These are phyloP conservation scores for Pipistrellus pygmaeus DNA, from an alignment of 2,797 vertebrate genomes.

Conservation along the genomic window DNA sequence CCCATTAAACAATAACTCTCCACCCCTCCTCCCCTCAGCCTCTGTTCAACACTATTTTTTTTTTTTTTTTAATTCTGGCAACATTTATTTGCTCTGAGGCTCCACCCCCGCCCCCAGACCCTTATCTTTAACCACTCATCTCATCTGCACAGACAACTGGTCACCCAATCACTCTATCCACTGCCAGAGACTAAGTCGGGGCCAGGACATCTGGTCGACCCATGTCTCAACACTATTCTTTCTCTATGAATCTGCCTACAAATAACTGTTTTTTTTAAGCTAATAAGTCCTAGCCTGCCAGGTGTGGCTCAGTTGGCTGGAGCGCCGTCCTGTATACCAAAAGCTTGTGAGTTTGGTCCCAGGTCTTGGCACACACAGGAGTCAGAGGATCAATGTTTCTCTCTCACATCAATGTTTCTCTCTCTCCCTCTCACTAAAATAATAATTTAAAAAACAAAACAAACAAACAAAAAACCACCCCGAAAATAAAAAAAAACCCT, in stretches of 20 bases:
- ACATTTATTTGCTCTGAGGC: no score
- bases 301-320: background rate
- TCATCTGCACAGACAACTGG: no score
- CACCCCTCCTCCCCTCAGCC: accelerated
- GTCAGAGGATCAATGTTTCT: background rate
- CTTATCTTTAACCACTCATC: no score
- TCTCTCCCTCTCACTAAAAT: background rate
- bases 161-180: no score
- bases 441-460: background rate
- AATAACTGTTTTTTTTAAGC: background rate
- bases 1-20: background rate
- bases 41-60: background rate
- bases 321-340: background rate
- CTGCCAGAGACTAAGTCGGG: no score
- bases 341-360: background rate
- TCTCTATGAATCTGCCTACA: background rate
- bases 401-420: background rate
- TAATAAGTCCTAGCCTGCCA: background rate
- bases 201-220: no score
- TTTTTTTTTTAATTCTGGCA: no score
- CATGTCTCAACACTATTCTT: no score
- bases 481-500: background rate
- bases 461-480: no score
- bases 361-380: background rate
- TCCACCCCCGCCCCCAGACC: no score